phyloP scores from a whole-genome alignment of 2,113 vertebrate species.

The Mola mola region DNA sequence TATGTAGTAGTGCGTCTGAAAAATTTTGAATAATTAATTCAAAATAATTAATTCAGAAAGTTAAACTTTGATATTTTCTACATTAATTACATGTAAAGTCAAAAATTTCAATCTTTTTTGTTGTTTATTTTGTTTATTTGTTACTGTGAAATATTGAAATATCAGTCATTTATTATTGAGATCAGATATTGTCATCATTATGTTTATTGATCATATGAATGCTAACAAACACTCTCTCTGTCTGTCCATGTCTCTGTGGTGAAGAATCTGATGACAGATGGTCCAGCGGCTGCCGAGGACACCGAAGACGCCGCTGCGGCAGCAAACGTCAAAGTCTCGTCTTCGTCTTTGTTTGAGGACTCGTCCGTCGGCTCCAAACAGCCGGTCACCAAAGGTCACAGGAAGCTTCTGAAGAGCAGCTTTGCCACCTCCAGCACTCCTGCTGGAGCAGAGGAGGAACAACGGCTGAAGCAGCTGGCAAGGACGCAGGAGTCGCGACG shows the following conservation, averaged over 20 bases:
- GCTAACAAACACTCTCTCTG: too few relatives aligned
- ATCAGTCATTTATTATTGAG: too few relatives aligned
- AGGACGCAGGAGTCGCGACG: slow-evolving; percentile 83
- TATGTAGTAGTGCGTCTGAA: too few relatives aligned
- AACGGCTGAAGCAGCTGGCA: slow-evolving; percentile 53
- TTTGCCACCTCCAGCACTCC: slow-evolving; percentile 38
- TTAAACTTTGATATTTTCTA: too few relatives aligned
- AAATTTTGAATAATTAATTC: too few relatives aligned
- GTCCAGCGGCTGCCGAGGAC: background rate
- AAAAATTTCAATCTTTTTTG: too few relatives aligned
- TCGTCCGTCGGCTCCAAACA: slow-evolving; percentile 5
- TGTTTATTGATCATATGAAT: too few relatives aligned
- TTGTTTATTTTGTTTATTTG: too few relatives aligned
- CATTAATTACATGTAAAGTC: too few relatives aligned
- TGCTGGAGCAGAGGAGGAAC: slow-evolving; percentile 51
- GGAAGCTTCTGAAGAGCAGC: slow-evolving; percentile 85
- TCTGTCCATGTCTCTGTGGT: background rate
- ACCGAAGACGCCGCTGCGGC: fast-evolving
- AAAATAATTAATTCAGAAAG: too few relatives aligned
- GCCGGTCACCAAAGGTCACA: slow-evolving; percentile 82
- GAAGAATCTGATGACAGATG: slow-evolving; percentile 7
- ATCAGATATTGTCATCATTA: too few relatives aligned
- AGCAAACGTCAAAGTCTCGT: background rate
- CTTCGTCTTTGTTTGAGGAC: background rate
- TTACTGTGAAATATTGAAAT: too few relatives aligned